phyloP scores from a whole-genome alignment of 2,888 invertebrate species.

The Pandemis cinnamomeana region DNA sequence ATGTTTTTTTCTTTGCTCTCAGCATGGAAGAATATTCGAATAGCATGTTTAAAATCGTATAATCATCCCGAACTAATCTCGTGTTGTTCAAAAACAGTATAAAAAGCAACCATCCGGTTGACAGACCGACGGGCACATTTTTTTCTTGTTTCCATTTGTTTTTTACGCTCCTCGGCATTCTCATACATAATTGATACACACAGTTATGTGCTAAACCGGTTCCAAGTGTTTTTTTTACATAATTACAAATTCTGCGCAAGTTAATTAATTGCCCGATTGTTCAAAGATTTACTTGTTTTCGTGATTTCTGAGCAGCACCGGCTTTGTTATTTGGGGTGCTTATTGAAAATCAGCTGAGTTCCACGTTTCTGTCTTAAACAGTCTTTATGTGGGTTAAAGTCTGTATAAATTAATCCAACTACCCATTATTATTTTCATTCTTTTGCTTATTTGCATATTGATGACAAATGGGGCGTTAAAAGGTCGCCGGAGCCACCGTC shows the following conservation, averaged over 20 bases:
- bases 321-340: background rate
- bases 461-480: conserved; percentile 26
- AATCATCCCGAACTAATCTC: background rate
- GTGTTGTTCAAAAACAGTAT: conserved; percentile 18
- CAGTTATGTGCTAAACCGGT: conserved; percentile 26
- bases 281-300: background rate
- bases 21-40: too few relatives aligned
- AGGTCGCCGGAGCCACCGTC: conserved; percentile 24
- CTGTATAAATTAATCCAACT: background rate
- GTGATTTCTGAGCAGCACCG: background rate
- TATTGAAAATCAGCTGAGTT: background rate
- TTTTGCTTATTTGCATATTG: conserved; percentile 11
- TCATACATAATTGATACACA: conserved; percentile 20
- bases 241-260: conserved; percentile 4
- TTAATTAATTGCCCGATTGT: conserved; percentile 10
- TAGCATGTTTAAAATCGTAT: background rate
- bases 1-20: too few relatives aligned
- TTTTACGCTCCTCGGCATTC: conserved; percentile 18
- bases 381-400: background rate
- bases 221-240: conserved; percentile 7
- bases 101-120: conserved; percentile 30
- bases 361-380: background rate
- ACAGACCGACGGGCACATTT: conserved; percentile 10
- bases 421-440: background rate
- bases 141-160: conserved; percentile 18